A percentile compares a stretch with the other conserved stretches of the same genome.
These are phyloP conservation scores for Mythimna impura DNA, from an alignment of 2,888 invertebrate genomes.

Conservation along the genomic window DNA sequence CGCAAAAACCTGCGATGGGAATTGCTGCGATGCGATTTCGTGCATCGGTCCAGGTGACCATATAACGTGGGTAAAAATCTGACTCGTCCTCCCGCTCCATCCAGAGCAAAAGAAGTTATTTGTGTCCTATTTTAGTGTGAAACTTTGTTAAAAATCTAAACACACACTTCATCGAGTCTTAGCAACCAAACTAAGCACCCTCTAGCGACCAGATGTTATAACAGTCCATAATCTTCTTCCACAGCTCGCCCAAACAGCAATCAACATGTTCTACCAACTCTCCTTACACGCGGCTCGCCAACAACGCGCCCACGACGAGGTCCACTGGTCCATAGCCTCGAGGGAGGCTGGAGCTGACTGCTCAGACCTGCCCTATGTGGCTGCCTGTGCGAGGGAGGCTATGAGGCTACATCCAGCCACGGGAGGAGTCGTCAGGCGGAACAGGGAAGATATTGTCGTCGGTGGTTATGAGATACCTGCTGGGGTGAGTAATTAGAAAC, in stretches of 20 bases:
- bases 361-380: conserved; percentile 76
- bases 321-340: conserved; percentile 80
- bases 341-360: conserved; percentile 74
- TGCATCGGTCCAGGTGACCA: too few species aligned
- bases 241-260: conserved; percentile 85
- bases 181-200: too few species aligned
- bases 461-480: conserved; percentile 85
- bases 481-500: conserved; percentile 77
- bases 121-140: too few species aligned
- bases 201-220: not conserved
- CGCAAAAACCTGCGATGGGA: too few species aligned
- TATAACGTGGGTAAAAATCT: too few species aligned
- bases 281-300: conserved; percentile 85
- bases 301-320: conserved; percentile 84
- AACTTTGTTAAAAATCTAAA: too few species aligned
- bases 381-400: conserved; percentile 80
- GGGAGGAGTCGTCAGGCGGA: conserved; percentile 83
- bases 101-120: too few species aligned
- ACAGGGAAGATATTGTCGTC: conserved; percentile 74
- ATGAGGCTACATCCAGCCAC: conserved; percentile 85
- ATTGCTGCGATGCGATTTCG: too few species aligned
- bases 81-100: too few species aligned
- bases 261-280: conserved; percentile 84
- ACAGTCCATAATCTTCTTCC: conserved; percentile 5
- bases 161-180: too few species aligned